phyloP scores from a whole-genome alignment of 1,140 invertebrate genomes.

The Papilio polyxenes region DNA sequence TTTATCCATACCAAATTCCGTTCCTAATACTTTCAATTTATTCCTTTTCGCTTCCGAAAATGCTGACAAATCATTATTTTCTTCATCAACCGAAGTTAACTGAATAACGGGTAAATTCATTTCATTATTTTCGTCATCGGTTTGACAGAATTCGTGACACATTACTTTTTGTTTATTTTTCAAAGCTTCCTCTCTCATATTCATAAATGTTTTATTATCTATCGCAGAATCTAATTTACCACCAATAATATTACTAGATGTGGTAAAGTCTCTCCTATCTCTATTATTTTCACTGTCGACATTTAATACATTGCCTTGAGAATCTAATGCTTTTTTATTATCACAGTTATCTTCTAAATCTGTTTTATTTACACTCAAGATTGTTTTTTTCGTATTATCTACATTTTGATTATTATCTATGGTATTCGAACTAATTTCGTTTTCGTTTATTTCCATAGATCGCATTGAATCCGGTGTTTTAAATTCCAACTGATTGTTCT shows the following conservation, averaged over 20 bases:
- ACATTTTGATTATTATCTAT: slow-evolving; percentile 42
- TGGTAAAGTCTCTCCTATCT: slow-evolving; percentile 49
- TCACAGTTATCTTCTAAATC: slow-evolving; percentile 55
- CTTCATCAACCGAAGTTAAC: slow-evolving; percentile 56
- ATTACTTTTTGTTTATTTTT: slow-evolving; percentile 75
- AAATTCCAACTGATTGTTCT: slow-evolving; percentile 35
- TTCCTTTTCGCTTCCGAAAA: slow-evolving; percentile 65
- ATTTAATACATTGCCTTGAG: slow-evolving; percentile 68
- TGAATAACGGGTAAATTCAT: slow-evolving; percentile 50
- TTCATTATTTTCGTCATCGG: slow-evolving; percentile 67
- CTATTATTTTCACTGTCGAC: slow-evolving; percentile 49
- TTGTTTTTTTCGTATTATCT: slow-evolving; percentile 54
- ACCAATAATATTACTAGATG: slow-evolving; percentile 69
- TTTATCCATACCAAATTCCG: slow-evolving; percentile 52
- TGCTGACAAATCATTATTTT: slow-evolving; percentile 56
- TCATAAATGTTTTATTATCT: slow-evolving; percentile 62
- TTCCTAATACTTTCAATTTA: slow-evolving; percentile 65
- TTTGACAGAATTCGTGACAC: slow-evolving; percentile 69
- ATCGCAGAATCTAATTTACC: slow-evolving; percentile 54
- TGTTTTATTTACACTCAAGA: slow-evolving; percentile 59
- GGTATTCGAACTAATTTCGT: slow-evolving; percentile 33
- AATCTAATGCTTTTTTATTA: slow-evolving; percentile 66
- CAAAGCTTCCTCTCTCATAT: slow-evolving; percentile 63
- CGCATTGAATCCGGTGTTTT: slow-evolving; percentile 35
- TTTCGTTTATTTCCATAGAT: slow-evolving; percentile 4